These are phyloP conservation scores for Propsilocerus akamusi DNA, from an alignment of 1,140 invertebrate genomes.

Conservation along the genomic window DNA sequence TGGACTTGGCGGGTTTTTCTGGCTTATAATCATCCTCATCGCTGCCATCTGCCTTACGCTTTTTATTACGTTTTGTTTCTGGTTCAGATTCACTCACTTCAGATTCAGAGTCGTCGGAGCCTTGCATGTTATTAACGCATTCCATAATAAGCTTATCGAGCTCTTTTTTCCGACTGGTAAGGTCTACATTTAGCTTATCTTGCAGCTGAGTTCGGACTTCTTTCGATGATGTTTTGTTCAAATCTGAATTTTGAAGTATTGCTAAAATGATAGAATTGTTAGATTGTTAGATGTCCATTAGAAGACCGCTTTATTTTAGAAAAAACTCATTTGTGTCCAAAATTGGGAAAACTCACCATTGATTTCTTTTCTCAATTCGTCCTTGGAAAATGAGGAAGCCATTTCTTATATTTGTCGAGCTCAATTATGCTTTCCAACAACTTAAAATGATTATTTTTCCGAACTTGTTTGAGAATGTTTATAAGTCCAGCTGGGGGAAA, in stretches of 20 bases:
- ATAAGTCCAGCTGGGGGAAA: too few species aligned
- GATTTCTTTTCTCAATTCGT: background rate
- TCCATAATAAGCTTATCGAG: slow-evolving; percentile 72
- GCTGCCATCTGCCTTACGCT: slow-evolving; percentile 35
- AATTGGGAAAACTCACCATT: background rate
- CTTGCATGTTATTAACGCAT: slow-evolving; percentile 37
- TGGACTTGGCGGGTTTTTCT: slow-evolving; percentile 30
- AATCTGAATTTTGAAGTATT: slow-evolving; percentile 72
- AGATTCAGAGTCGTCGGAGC: slow-evolving; percentile 24
- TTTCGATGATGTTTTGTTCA: slow-evolving; percentile 67
- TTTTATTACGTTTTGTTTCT: slow-evolving; percentile 21
- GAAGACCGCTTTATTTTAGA: too few species aligned
- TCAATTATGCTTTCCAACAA: too few species aligned
- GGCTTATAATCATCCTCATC: slow-evolving; percentile 48
- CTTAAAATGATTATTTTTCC: too few species aligned
- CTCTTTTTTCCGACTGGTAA: slow-evolving; percentile 59
- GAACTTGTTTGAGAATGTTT: too few species aligned
- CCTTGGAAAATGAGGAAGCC: background rate
- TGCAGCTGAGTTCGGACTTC: slow-evolving; percentile 79
- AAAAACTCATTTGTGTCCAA: background rate
- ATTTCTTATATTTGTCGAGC: background rate
- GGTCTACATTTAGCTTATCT: slow-evolving; percentile 55
- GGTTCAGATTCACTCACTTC: slow-evolving; percentile 21
- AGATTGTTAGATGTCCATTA: too few species aligned
- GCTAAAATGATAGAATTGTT: slow-evolving; percentile 32